phyloP scores from a whole-genome alignment of 2,888 invertebrate genomes.

The Erebia aethiops region DNA sequence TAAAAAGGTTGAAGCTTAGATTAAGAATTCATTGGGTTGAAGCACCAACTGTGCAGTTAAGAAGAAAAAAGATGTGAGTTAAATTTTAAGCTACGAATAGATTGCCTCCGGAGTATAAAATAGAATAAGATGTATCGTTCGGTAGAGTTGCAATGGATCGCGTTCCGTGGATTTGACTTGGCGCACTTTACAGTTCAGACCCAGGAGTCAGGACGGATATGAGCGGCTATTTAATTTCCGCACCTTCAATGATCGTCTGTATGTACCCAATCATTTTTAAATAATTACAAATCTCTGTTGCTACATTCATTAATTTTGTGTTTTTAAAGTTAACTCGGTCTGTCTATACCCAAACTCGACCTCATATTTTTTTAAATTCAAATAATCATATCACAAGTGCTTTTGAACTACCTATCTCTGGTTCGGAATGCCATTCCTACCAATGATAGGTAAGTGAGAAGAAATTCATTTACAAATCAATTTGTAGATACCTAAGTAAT shows the following conservation, averaged over 20 bases:
- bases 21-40: no score
- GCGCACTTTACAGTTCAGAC: slow-evolving; percentile 46
- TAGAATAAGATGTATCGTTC: neutral
- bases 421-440: no score
- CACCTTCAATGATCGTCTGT: slow-evolving; percentile 70
- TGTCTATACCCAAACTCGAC: no score
- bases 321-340: neutral
- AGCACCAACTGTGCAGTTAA: neutral
- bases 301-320: slow-evolving; percentile 11
- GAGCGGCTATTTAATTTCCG: slow-evolving; percentile 81
- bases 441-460: no score
- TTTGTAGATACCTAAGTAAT: no score
- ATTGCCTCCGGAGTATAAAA: neutral
- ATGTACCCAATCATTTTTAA: slow-evolving; percentile 52
- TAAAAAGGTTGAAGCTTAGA: neutral
- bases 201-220: slow-evolving; percentile 59
- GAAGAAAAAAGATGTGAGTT: neutral
- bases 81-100: neutral
- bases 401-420: no score
- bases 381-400: no score
- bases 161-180: slow-evolving; percentile 19
- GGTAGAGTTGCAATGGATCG: slow-evolving; percentile 30
- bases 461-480: no score
- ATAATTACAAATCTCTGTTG: slow-evolving; percentile 31
- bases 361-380: no score